A percentile compares a stretch with the other conserved stretches of the same genome.
Conservation (phyloP, 2,113 vertebrate species). For the Chaetodon auriga region DNA sequence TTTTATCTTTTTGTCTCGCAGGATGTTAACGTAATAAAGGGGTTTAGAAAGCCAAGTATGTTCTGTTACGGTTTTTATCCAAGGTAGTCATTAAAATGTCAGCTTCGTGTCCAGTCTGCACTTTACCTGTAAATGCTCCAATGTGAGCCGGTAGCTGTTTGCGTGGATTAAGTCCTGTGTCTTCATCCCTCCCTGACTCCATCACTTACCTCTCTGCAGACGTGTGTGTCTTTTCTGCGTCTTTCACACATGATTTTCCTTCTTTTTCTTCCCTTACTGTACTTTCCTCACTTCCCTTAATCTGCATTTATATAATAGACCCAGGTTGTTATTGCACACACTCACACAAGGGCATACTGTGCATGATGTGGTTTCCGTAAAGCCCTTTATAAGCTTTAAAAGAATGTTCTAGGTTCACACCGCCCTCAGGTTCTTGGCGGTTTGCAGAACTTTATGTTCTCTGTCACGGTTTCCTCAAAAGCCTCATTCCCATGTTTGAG, state of each 20-base stretch:
- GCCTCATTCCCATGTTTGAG: constrained; percentile 15
- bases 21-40: constrained; percentile 1
- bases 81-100: constrained; percentile 62
- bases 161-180: constrained; percentile 40
- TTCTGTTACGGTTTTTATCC: constrained; percentile 25
- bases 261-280: background rate
- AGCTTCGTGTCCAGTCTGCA: constrained; percentile 30
- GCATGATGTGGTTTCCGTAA: constrained; percentile 72
- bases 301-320: constrained; percentile 69
- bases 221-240: background rate
- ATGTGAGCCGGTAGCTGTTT: constrained; percentile 53
- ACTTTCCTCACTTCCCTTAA: constrained; percentile 33
- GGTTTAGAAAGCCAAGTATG: constrained; percentile 17
- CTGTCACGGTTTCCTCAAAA: constrained; percentile 40
- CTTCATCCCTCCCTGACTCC: constrained; percentile 35
- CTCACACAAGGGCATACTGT: constrained; percentile 37
- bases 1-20: constrained; percentile 3
- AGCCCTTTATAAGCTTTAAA: constrained; percentile 74
- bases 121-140: constrained; percentile 38
- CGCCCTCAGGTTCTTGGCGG: constrained; percentile 59
- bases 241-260: background rate
- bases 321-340: constrained; percentile 47
- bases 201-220: background rate
- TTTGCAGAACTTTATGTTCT: constrained; percentile 47
- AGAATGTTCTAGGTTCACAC: constrained; percentile 67